Conservation (phyloP, 2,888 invertebrate species). For the Chymomyza fuscimana region DNA sequence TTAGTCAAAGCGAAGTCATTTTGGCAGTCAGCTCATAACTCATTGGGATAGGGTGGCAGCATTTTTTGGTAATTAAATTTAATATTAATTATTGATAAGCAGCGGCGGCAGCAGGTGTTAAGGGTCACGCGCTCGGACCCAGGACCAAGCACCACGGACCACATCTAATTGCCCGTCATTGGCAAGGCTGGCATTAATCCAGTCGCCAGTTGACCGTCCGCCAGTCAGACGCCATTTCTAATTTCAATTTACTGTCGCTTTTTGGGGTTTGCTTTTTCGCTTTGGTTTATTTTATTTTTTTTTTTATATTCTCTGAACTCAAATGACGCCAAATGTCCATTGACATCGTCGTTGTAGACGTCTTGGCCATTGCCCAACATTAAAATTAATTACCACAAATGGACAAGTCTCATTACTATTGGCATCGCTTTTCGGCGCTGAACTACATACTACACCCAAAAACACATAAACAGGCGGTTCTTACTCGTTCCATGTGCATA, state of each 20-base stretch:
- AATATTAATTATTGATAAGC: slow-evolving; percentile 48
- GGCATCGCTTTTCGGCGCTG: slow-evolving; percentile 37
- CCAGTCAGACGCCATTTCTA: slow-evolving; percentile 48
- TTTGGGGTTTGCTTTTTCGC: not conserved
- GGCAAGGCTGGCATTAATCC: slow-evolving; percentile 11
- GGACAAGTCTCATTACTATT: slow-evolving; percentile 63
- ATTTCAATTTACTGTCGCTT: slow-evolving; percentile 59
- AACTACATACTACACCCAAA: not conserved
- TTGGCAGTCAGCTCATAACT: slow-evolving; percentile 10
- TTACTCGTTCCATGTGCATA: slow-evolving; percentile 5
- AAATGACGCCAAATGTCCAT: slow-evolving; percentile 61
- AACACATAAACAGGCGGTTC: not conserved
- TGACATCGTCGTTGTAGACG: slow-evolving; percentile 52
- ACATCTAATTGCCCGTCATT: slow-evolving; percentile 47
- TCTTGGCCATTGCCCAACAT: slow-evolving; percentile 50
- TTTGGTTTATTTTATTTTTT: slow-evolving; percentile 12
- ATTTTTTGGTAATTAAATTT: slow-evolving; percentile 44
- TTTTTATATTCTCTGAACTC: slow-evolving; percentile 32
- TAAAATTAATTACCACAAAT: slow-evolving; percentile 74
- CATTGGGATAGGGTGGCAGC: not conserved
- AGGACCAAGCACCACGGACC: not conserved
- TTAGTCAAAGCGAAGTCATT: slow-evolving; percentile 11
- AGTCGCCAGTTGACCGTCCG: not conserved
- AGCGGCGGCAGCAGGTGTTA: slow-evolving; percentile 36
- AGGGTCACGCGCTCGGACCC: slow-evolving; percentile 25